These are phyloP conservation scores for Lordiphosa collinella DNA, from an alignment of 1,140 invertebrate species.

Conservation along the genomic window DNA sequence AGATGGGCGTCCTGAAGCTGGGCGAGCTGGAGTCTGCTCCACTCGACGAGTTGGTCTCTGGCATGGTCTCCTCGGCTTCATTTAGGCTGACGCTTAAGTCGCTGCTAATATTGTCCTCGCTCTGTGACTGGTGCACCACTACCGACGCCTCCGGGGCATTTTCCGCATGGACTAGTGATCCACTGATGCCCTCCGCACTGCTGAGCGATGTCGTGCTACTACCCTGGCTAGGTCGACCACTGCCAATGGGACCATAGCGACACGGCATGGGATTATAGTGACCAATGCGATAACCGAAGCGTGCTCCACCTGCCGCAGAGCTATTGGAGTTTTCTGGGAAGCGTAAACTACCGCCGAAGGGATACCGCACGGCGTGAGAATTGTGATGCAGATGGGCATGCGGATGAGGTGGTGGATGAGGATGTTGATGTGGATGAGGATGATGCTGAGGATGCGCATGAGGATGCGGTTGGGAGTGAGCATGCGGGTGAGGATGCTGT, in stretches of 20 bases:
- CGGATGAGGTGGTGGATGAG: not conserved
- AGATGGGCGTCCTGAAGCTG: no score
- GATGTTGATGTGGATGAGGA: not conserved
- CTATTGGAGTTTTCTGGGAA: not conserved
- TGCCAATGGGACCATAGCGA: constrained; percentile 10
- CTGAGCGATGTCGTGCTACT: not conserved
- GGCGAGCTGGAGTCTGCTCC: no score
- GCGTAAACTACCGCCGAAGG: not conserved
- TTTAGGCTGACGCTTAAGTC: not conserved
- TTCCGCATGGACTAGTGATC: not conserved
- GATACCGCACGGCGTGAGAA: not conserved
- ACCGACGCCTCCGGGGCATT: not conserved
- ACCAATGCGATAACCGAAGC: constrained; percentile 19
- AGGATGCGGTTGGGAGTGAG: not conserved
- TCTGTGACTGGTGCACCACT: not conserved
- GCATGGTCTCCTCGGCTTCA: not conserved
- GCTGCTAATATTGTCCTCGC: constrained; percentile 1
- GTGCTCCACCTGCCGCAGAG: not conserved
- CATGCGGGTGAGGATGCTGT: constrained; percentile 2
- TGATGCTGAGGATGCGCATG: not conserved
- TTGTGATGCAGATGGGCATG: not conserved
- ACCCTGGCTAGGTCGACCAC: not conserved
- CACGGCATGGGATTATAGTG: constrained; percentile 18
- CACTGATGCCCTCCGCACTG: not conserved
- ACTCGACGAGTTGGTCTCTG: no score